These are phyloP conservation scores for Platycercus adscitus DNA, from an alignment of 2,113 vertebrate species.

Conservation along the genomic window DNA sequence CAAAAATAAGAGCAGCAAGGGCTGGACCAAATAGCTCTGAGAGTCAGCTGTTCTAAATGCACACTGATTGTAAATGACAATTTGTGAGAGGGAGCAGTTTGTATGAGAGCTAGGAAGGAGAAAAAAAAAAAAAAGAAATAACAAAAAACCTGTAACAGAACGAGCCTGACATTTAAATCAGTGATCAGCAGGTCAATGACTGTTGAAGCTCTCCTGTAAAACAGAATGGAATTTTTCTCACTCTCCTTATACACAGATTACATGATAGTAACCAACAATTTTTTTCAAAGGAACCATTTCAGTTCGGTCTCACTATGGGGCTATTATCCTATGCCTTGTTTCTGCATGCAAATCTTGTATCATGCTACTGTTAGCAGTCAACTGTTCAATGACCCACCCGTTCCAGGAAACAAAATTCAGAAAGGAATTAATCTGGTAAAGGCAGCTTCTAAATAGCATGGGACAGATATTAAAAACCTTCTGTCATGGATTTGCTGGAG, in stretches of 20 bases:
- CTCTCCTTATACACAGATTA: not conserved
- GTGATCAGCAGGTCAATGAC: not conserved
- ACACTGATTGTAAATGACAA: not conserved
- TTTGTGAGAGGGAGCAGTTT: not conserved
- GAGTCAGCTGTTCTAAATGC: not conserved
- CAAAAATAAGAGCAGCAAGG: not conserved
- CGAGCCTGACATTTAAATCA: not conserved
- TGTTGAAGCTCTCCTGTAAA: conserved; percentile 44
- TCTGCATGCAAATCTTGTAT: conserved; percentile 44
- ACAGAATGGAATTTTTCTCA: conserved; percentile 21
- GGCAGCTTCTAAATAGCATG: conserved; percentile 22
- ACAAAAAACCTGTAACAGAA: conserved; percentile 8
- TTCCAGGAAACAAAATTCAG: conserved; percentile 40
- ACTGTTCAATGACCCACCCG: not conserved
- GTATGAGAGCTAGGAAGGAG: not conserved
- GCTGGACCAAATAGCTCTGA: not conserved
- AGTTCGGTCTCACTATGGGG: not conserved
- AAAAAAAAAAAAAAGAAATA: not conserved
- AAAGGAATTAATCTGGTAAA: conserved; percentile 37
- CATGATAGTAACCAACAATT: not conserved
- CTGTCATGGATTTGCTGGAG: not conserved
- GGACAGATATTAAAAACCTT: not conserved
- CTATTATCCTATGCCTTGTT: conserved; percentile 3
- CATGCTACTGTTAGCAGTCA: conserved; percentile 24
- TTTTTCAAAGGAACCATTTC: not conserved